phyloP scores from a whole-genome alignment of 2,888 invertebrate species.

The Netelia virgata region DNA sequence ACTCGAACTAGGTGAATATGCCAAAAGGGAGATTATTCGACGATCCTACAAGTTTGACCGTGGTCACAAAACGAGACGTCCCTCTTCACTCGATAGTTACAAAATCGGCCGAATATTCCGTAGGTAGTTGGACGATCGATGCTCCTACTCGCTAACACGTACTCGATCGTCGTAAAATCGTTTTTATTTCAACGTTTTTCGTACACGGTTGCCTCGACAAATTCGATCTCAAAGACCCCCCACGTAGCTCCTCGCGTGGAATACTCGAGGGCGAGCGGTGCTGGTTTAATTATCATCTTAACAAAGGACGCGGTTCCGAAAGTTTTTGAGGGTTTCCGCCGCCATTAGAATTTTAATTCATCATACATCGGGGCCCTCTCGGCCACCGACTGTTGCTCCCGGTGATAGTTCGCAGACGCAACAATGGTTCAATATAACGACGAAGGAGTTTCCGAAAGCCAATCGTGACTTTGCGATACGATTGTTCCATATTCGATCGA shows the following conservation, averaged over 20 bases:
- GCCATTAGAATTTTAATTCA: slow-evolving; percentile 56
- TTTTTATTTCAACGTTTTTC: neutral
- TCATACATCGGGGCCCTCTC: slow-evolving; percentile 26
- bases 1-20: too few species aligned
- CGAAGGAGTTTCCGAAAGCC: slow-evolving; percentile 62
- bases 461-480: slow-evolving; percentile 76
- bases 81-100: too few species aligned
- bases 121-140: too few species aligned
- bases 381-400: slow-evolving; percentile 46
- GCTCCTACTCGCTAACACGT: too few species aligned
- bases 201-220: neutral
- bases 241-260: neutral
- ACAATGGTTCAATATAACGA: slow-evolving; percentile 63
- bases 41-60: too few species aligned
- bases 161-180: neutral
- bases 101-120: too few species aligned
- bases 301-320: slow-evolving; percentile 29
- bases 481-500: slow-evolving; percentile 81
- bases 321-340: slow-evolving; percentile 23
- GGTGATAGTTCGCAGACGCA: slow-evolving; percentile 53
- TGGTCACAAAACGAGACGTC: too few species aligned
- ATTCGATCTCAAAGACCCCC: neutral
- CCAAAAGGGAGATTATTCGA: too few species aligned
- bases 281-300: slow-evolving; percentile 32
- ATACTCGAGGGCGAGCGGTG: neutral